Evolutionary conservation across 1,140 invertebrate genomes (phyloP), one percentile per base, ranked within the genome.

Genomic region (Lethrus apterus): DNA sequence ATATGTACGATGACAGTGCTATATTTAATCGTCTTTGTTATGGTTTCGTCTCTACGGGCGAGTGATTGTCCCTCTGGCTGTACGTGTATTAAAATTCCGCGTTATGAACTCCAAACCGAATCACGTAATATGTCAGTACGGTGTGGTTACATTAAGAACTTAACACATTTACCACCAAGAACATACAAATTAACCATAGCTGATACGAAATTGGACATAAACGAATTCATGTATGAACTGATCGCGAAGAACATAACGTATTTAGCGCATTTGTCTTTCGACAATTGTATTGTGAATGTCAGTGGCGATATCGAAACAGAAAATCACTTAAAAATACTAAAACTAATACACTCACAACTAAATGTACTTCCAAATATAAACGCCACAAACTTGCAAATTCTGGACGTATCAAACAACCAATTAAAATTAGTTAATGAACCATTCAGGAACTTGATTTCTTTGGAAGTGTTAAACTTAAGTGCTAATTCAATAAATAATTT

Each of bases 401-500:
- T 85, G 24, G 81, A 84, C 63, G 56, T 84, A 48, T 83, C 80
- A 0, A 44, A 60, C 47, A 77, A 77, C 36, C 15, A 48, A 38
- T 10, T 61, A 3, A 45, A 26, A n/a, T 13, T 35, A 17, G 45
- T 58, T 4, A 21, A 51, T 5, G 51, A 44, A 26, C 46, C 52
- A 3, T 66, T 70, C 46, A 56, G 53, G 55, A 65, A 57, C 42
- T 58, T 61, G 50, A 59, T 56, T 32, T 58, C 57, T 42, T 58
- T 79, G 26, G 59, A 70, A 52, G 63, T 66, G 30, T 52, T 82
- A n/a, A 68, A 73, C 51, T 58, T 81, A 33, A 70, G 73, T 46
- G 56, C 63, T 9, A 83, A 83, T 56, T 51, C 54, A 23, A 70
- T 82, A 13, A 46, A 59, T 10, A 61, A 62, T n/a, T 64, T 83